Evolutionary conservation across 2,888 invertebrate genomes (phyloP).

Genomic region (Tiliacea aurago): DNA sequence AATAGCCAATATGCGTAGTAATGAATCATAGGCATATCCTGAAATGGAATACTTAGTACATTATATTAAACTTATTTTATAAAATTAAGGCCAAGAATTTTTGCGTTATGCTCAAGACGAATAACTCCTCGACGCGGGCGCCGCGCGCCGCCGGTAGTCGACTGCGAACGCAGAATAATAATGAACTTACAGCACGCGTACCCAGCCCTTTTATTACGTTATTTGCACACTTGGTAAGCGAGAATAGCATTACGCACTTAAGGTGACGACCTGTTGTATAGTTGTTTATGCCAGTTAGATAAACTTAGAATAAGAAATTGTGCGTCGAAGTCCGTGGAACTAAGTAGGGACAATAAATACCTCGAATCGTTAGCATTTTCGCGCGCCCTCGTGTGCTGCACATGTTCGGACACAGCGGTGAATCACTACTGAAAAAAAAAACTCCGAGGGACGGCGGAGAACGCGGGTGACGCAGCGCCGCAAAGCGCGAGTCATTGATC

Average conservation of each 20-base stretch:
- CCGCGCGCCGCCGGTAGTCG: slow-evolving; percentile 76
- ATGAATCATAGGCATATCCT: neutral
- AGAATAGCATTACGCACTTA: slow-evolving; percentile 38
- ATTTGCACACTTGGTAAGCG: slow-evolving; percentile 66
- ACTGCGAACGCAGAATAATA: slow-evolving; percentile 82
- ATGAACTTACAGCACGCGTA: slow-evolving; percentile 71
- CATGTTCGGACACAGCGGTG: slow-evolving; percentile 82
- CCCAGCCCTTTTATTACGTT: slow-evolving; percentile 64
- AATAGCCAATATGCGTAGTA: neutral
- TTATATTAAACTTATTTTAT: slow-evolving; percentile 32
- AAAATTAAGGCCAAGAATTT: slow-evolving; percentile 25
- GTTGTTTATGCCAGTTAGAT: slow-evolving; percentile 33
- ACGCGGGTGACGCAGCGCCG: slow-evolving; percentile 84
- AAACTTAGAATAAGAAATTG: slow-evolving; percentile 53
- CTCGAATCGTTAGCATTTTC: slow-evolving; percentile 67
- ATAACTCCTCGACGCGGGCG: slow-evolving; percentile 52
- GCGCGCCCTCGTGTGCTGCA: slow-evolving; percentile 80
- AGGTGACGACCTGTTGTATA: slow-evolving; percentile 33
- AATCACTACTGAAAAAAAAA: slow-evolving; percentile 85
- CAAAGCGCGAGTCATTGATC: slow-evolving; percentile 89
- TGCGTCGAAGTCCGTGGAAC: slow-evolving; percentile 39
- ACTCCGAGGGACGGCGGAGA: slow-evolving; percentile 81
- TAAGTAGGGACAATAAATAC: slow-evolving; percentile 62
- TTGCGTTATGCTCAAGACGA: slow-evolving; percentile 37
- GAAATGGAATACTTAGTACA: slow-evolving; percentile 1